Percentiles rank a stretch among this genome's conserved stretches.
These are phyloP conservation scores for Staurois parvus DNA, from an alignment of 2,797 vertebrate species.

Conservation along the genomic window DNA sequence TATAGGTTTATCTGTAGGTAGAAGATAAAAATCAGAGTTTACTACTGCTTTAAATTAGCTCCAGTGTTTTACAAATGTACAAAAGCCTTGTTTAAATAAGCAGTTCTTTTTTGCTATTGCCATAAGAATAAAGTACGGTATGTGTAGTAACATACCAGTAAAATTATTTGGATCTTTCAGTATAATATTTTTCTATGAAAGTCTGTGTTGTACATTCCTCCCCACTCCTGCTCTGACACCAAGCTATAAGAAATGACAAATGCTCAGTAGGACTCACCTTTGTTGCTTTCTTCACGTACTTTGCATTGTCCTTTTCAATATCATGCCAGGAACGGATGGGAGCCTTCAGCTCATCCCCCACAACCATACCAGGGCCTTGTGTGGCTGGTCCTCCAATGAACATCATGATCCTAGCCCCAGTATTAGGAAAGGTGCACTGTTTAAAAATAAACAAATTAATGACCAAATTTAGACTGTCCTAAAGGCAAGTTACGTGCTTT, in stretches of 20 bases:
- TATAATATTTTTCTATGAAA: not conserved
- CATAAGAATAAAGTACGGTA: too few relatives aligned
- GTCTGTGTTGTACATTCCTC: too few relatives aligned
- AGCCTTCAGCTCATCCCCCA: constrained; percentile 92
- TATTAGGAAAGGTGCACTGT: constrained; percentile 95
- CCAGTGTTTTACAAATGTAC: too few relatives aligned
- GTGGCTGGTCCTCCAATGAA: constrained; percentile 95
- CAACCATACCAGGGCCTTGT: constrained; percentile 96
- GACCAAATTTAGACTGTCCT: too few relatives aligned
- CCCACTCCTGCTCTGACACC: too few relatives aligned
- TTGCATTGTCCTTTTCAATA: constrained; percentile 96
- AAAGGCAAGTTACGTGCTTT: too few relatives aligned
- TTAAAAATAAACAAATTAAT: constrained; percentile 35
- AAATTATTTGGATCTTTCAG: not conserved
- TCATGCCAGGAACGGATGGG: constrained; percentile 98
- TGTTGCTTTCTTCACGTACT: constrained; percentile 94
- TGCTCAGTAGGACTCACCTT: constrained; percentile 78
- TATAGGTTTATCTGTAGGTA: too few relatives aligned
- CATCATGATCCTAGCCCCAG: constrained; percentile 93
- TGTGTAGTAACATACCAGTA: too few relatives aligned
- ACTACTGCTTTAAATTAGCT: too few relatives aligned
- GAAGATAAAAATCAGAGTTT: too few relatives aligned
- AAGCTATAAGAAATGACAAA: not conserved
- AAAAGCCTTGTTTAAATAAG: too few relatives aligned
- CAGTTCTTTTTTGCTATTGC: too few relatives aligned